Evolutionary conservation across 2,113 vertebrate genomes (phyloP), one percentile per base, ranked within the genome.

Genomic region (Sprattus sprattus): DNA sequence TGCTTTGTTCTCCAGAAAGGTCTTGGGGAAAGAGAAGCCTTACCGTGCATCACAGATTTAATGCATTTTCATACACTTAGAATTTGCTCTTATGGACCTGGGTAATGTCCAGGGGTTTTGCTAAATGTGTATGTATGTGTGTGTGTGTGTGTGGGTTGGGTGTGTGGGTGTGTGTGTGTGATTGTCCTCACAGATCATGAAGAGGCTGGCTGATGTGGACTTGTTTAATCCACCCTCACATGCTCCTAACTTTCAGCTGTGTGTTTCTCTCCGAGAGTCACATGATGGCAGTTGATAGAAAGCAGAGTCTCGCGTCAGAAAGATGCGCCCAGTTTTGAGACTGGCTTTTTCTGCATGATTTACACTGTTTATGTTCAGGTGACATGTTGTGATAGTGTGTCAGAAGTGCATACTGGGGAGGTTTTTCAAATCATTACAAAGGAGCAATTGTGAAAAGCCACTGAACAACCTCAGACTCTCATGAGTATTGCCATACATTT

Each of bases 201-300:
- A 67, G 64, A 71, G 25, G 32, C 64, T 71, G 64, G n/a, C 64
- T 32, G 64, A 71, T 32, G 64, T 28, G 64, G n/a, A 67, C 60
- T 67, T 3, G 22, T 71, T 71, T 71, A 71, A 13, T 71, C 2
- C 64, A 71, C 22, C 64, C 9, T 28, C 64, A 67, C 25, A 28
- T 28, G 64, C 64, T 10, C n/a, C 64, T 28, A 6, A 32, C 9
- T 71, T 10, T 39, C 39, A 39, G 39, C 39, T 39, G 39, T 78
- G 4, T 18, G 32, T 15, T 32, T 15, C 9, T 78, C 10, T 39
- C 11, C 15, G 25, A 11, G 71, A 39, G 71, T 78, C 71, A 78
- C 71, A 78, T 75, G 71, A 78, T 32, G 25, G 71, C 71, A 15
- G 10, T 44, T 78, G 71, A 78, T 78, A 28, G 71, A 78, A 78